Conservation (phyloP, 2,113 vertebrate genomes). For the Tachuris rubrigastra region DNA sequence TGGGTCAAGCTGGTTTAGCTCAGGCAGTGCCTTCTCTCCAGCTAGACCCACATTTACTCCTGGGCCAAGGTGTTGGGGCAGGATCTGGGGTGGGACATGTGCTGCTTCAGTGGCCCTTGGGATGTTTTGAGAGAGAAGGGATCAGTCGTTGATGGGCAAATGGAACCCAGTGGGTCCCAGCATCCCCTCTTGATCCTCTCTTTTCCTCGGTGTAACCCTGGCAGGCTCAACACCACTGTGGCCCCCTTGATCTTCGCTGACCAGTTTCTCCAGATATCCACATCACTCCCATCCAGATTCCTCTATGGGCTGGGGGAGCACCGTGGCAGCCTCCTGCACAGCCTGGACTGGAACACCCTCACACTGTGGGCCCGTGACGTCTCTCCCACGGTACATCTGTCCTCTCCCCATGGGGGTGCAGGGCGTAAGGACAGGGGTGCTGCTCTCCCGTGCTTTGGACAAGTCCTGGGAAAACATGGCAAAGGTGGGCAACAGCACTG, state of each 20-base stretch:
- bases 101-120: not conserved
- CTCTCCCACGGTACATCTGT: constrained; percentile 76
- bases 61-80: not conserved
- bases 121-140: not conserved
- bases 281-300: constrained; percentile 72
- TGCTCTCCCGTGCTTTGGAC: not conserved
- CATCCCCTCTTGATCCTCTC: not conserved
- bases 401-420: fast-evolving
- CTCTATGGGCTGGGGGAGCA: constrained; percentile 88
- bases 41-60: not conserved
- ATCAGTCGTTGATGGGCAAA: not conserved
- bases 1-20: not conserved
- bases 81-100: not conserved
- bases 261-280: constrained; percentile 88
- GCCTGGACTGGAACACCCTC: constrained; percentile 85
- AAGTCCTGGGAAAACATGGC: not conserved
- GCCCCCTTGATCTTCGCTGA: constrained; percentile 86
- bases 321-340: constrained; percentile 79
- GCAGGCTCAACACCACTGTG: constrained; percentile 82
- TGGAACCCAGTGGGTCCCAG: not conserved
- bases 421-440: not conserved
- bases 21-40: not conserved
- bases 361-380: constrained; percentile 88
- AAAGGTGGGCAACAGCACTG: not conserved
- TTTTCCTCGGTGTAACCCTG: not conserved